These are phyloP conservation scores for Epsilonema sp. DNA, from an alignment of 2,888 invertebrate genomes.

Conservation along the genomic window DNA sequence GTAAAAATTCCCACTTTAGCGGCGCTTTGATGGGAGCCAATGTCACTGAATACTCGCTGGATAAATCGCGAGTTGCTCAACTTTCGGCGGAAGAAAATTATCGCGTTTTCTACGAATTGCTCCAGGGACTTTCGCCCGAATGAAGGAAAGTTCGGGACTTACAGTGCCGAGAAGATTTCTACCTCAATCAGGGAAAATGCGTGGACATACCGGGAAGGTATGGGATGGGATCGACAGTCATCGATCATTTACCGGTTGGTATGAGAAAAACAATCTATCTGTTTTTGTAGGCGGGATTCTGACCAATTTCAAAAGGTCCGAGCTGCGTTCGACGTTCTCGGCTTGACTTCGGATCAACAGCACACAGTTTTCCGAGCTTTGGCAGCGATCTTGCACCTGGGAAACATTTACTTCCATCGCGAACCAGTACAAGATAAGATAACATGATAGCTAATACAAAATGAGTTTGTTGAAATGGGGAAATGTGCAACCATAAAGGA, in stretches of 20 bases:
- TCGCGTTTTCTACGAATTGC: slow-evolving; percentile 88
- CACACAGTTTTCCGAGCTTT: slow-evolving; percentile 75
- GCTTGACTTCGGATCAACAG: slow-evolving; percentile 72
- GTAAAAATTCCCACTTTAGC: slow-evolving; percentile 29
- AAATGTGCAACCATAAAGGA: no score
- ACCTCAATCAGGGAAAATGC: slow-evolving; percentile 58
- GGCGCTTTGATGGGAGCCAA: slow-evolving; percentile 79
- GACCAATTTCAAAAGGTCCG: no score
- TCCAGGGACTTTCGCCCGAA: slow-evolving; percentile 65
- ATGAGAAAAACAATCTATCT: no score
- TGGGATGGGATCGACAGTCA: no score
- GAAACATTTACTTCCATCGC: slow-evolving; percentile 53
- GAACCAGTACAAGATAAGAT: no score
- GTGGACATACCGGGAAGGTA: no score
- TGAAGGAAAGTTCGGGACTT: slow-evolving; percentile 69
- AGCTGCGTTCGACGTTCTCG: slow-evolving; percentile 85
- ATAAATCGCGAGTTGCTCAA: slow-evolving; percentile 72
- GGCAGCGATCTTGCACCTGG: slow-evolving; percentile 66
- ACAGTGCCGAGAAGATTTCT: slow-evolving; percentile 85
- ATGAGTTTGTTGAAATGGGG: no score
- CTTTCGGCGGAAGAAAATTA: slow-evolving; percentile 83
- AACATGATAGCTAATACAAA: no score
- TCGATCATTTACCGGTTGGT: no score
- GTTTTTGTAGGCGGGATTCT: no score
- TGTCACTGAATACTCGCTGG: slow-evolving; percentile 78